A percentile compares a stretch with the other conserved stretches of the same genome.
These are phyloP conservation scores for Pithys albifrons DNA, from an alignment of 2,113 vertebrate species.

Conservation along the genomic window DNA sequence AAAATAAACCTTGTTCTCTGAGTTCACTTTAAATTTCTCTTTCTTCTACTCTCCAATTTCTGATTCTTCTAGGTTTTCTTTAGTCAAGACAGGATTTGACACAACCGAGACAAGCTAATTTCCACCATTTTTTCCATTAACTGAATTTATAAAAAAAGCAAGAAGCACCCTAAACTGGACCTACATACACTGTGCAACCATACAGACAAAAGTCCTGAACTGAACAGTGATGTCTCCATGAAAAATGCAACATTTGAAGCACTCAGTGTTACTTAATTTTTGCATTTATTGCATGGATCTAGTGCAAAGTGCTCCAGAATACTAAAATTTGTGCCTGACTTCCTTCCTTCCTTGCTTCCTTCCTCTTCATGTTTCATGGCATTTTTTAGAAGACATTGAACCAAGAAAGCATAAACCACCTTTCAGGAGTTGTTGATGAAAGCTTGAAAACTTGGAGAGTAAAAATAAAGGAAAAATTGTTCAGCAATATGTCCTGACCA, in stretches of 20 bases:
- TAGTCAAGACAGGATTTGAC: neutral
- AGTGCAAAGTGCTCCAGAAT: neutral
- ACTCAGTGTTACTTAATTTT: neutral
- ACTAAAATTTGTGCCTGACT: neutral
- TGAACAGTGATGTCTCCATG: neutral
- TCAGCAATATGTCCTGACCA: neutral
- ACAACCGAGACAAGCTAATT: neutral
- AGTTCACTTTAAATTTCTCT: neutral
- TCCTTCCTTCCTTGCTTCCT: neutral
- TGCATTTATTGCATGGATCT: neutral
- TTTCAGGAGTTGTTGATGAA: neutral
- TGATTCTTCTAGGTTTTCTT: neutral
- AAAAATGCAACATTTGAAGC: neutral
- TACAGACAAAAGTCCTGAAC: neutral
- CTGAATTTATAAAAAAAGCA: neutral
- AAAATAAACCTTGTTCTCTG: neutral
- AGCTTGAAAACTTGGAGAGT: neutral
- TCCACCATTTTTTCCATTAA: neutral
- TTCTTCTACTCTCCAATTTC: neutral
- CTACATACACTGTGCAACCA: neutral
- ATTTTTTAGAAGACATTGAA: neutral
- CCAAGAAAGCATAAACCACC: accelerated
- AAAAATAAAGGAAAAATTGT: neutral
- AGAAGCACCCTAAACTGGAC: neutral
- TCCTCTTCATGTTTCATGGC: neutral